Evolutionary conservation across 2,888 invertebrate genomes (phyloP).

Genomic region (Ctenicera cuprea): DNA sequence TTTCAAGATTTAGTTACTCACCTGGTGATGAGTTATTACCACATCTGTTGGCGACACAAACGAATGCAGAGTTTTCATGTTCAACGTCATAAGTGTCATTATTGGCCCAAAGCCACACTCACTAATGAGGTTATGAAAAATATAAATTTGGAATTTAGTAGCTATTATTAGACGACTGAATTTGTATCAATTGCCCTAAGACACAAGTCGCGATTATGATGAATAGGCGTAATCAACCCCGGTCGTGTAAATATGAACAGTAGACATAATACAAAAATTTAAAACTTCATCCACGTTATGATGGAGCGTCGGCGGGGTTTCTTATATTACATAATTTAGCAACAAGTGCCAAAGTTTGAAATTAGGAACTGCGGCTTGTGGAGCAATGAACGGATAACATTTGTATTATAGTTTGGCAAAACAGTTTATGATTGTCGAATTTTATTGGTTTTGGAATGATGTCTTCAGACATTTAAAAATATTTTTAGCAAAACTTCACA

Average conservation of each 20-base stretch:
- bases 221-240: constrained; percentile 2
- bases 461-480: too few species aligned
- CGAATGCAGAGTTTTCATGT: constrained; percentile 20
- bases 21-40: constrained; percentile 30
- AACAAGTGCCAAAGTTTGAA: constrained; percentile 9
- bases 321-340: constrained; percentile 14
- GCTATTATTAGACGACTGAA: constrained; percentile 10
- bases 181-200: constrained; percentile 14
- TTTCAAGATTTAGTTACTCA: constrained; percentile 28
- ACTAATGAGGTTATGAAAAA: constrained; percentile 29
- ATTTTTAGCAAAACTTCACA: neutral
- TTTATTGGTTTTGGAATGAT: neutral
- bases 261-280: constrained; percentile 18
- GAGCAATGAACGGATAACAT: constrained; percentile 25
- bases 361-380: neutral
- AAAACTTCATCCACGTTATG: neutral
- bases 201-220: neutral
- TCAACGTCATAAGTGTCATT: constrained; percentile 22
- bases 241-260: neutral
- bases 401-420: constrained; percentile 9
- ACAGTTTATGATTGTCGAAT: constrained; percentile 7
- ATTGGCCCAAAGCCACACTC: constrained; percentile 24
- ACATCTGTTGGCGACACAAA: constrained; percentile 21
- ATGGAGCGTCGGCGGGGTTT: neutral
- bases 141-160: constrained; percentile 15